Evolutionary conservation across 2,888 invertebrate species (phyloP).

Genomic region (Linnaemya vulpina): DNA sequence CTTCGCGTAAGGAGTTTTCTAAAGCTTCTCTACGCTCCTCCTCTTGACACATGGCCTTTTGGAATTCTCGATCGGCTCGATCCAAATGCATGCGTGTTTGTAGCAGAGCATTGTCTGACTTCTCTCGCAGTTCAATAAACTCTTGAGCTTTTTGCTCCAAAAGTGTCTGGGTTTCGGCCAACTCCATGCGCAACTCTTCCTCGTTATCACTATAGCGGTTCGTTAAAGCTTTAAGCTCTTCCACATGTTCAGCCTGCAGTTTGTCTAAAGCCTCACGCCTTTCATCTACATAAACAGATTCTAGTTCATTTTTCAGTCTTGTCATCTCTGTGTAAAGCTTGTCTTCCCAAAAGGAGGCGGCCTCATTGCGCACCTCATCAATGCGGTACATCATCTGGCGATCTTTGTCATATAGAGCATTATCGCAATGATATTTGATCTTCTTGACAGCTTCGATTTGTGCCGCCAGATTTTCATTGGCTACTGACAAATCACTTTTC

Average conservation of each 20-base stretch:
- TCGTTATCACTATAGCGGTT: constrained; percentile 85
- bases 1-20: constrained; percentile 81
- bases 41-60: constrained; percentile 82
- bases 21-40: constrained; percentile 80
- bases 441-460: constrained; percentile 83
- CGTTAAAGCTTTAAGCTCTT: constrained; percentile 84
- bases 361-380: constrained; percentile 84
- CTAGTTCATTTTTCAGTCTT: constrained; percentile 86
- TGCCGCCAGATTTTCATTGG: constrained; percentile 84
- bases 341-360: constrained; percentile 86
- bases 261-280: constrained; percentile 85
- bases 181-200: constrained; percentile 86
- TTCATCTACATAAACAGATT: constrained; percentile 86
- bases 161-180: constrained; percentile 87
- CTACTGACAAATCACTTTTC: constrained; percentile 83
- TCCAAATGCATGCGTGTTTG: constrained; percentile 83
- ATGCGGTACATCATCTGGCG: constrained; percentile 83
- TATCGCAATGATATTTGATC: constrained; percentile 83
- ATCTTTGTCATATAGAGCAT: constrained; percentile 83
- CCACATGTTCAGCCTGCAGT: constrained; percentile 85
- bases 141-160: constrained; percentile 83
- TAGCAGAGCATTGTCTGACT: constrained; percentile 84
- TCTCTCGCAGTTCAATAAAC: constrained; percentile 83
- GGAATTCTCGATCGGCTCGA: constrained; percentile 82
- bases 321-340: constrained; percentile 86